phyloP scores from a whole-genome alignment of 2,888 invertebrate species.

The Choreutis nemorana region DNA sequence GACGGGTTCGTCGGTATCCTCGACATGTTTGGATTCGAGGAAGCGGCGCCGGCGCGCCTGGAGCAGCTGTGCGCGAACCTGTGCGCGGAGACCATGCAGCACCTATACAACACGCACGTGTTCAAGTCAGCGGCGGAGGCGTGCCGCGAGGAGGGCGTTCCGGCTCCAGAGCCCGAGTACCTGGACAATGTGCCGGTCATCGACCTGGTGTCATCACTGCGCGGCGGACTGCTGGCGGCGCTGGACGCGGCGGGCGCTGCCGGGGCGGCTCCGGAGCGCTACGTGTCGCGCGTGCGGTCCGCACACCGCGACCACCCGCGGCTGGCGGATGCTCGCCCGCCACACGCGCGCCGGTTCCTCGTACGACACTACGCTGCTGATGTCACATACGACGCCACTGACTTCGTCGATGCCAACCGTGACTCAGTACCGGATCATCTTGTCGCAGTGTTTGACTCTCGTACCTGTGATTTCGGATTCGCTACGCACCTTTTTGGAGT shows the following conservation, averaged over 20 bases:
- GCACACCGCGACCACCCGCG: slow-evolving; percentile 77
- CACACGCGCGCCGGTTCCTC: slow-evolving; percentile 83
- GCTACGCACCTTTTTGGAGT: slow-evolving; percentile 95
- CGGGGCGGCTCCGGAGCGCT: slow-evolving; percentile 71
- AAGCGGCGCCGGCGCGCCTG: slow-evolving; percentile 86
- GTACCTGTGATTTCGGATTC: slow-evolving; percentile 95
- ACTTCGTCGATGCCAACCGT: slow-evolving; percentile 90
- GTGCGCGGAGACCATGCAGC: slow-evolving; percentile 97
- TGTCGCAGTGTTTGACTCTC: slow-evolving; percentile 91
- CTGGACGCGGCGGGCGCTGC: slow-evolving; percentile 92
- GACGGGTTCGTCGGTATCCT: slow-evolving; percentile 95
- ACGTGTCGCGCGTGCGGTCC: slow-evolving; percentile 37
- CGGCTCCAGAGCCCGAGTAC: slow-evolving; percentile 90
- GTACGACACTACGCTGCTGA: slow-evolving; percentile 84
- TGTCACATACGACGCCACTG: slow-evolving; percentile 88
- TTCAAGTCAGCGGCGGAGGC: slow-evolving; percentile 95
- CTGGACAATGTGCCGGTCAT: slow-evolving; percentile 96
- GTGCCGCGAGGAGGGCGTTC: slow-evolving; percentile 91
- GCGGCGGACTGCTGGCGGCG: slow-evolving; percentile 91
- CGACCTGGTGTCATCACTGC: slow-evolving; percentile 91
- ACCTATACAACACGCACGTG: slow-evolving; percentile 96
- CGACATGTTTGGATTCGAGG: slow-evolving; percentile 97
- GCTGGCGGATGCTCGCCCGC: slow-evolving; percentile 79
- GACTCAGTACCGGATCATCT: slow-evolving; percentile 93
- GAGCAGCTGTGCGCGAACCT: slow-evolving; percentile 95